Evolutionary conservation across 2,888 invertebrate genomes (phyloP).

Genomic region (Rhabditoides inermis): DNA sequence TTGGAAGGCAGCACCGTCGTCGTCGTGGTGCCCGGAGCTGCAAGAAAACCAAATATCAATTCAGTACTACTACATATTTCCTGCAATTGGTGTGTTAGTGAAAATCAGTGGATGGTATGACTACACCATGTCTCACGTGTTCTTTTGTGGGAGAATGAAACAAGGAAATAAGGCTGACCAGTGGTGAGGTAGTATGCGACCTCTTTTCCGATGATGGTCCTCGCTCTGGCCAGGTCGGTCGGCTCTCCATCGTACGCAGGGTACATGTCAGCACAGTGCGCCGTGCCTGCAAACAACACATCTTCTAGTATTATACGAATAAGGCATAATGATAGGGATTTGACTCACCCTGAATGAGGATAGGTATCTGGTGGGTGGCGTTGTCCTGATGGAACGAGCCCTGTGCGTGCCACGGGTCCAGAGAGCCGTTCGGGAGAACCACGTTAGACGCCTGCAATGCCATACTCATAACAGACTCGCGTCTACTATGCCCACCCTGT

Average conservation of each 20-base stretch:
- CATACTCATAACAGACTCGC: background rate
- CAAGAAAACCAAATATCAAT: too few relatives aligned
- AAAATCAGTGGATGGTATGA: too few relatives aligned
- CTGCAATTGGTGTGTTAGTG: too few relatives aligned
- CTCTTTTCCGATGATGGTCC: constrained; percentile 23
- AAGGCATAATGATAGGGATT: background rate
- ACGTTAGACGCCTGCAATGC: constrained; percentile 25
- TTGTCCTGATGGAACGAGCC: constrained; percentile 20
- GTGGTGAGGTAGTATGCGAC: constrained; percentile 29
- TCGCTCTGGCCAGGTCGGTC: constrained; percentile 16
- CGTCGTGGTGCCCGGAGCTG: too few relatives aligned
- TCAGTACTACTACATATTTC: too few relatives aligned
- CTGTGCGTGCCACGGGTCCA: constrained; percentile 35
- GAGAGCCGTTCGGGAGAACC: constrained; percentile 30
- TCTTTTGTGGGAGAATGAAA: background rate
- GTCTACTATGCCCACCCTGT: constrained; percentile 8
- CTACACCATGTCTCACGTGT: background rate
- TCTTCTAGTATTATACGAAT: too few relatives aligned
- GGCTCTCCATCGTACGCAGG: constrained; percentile 34
- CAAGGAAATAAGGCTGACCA: background rate
- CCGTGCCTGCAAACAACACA: constrained; percentile 36
- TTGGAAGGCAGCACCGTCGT: too few relatives aligned
- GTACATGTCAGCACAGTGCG: constrained; percentile 46
- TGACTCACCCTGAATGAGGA: constrained; percentile 23
- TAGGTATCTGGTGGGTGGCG: constrained; percentile 23